These are phyloP conservation scores for Lasius platythorax DNA, from an alignment of 2,888 invertebrate species.

Conservation along the genomic window DNA sequence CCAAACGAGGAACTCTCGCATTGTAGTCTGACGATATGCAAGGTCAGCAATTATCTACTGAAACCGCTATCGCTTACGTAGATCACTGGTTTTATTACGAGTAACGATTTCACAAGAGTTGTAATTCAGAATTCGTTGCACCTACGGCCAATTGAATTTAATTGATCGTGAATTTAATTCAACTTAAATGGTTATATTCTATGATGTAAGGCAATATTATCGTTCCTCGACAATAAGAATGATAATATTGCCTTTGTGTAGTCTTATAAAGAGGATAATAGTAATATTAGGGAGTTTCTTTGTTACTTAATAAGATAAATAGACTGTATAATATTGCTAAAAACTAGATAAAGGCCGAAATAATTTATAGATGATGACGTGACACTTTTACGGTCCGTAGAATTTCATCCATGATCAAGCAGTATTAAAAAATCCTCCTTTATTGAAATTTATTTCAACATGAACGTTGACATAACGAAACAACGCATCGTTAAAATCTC, in stretches of 20 bases:
- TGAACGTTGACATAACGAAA: background rate
- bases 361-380: slow-evolving; percentile 75
- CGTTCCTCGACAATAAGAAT: background rate
- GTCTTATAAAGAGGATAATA: slow-evolving; percentile 15
- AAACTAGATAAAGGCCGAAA: slow-evolving; percentile 75
- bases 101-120: slow-evolving; percentile 21
- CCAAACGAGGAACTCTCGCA: background rate
- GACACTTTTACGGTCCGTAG: background rate
- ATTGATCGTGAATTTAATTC: slow-evolving; percentile 68
- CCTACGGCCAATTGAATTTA: slow-evolving; percentile 66
- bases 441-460: background rate
- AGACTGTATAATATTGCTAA: slow-evolving; percentile 66
- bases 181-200: slow-evolving; percentile 14
- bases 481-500: background rate
- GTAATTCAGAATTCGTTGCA: slow-evolving; percentile 42
- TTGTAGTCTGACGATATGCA: background rate
- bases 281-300: slow-evolving; percentile 55
- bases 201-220: slow-evolving; percentile 1
- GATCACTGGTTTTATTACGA: slow-evolving; percentile 15
- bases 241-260: background rate
- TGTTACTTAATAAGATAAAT: slow-evolving; percentile 63
- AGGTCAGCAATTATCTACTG: slow-evolving; percentile 42
- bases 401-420: background rate
- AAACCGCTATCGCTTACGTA: slow-evolving; percentile 32
- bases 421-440: background rate